Evolutionary conservation across 2,113 vertebrate species (phyloP).

Genomic region (Nettapus auritus): DNA sequence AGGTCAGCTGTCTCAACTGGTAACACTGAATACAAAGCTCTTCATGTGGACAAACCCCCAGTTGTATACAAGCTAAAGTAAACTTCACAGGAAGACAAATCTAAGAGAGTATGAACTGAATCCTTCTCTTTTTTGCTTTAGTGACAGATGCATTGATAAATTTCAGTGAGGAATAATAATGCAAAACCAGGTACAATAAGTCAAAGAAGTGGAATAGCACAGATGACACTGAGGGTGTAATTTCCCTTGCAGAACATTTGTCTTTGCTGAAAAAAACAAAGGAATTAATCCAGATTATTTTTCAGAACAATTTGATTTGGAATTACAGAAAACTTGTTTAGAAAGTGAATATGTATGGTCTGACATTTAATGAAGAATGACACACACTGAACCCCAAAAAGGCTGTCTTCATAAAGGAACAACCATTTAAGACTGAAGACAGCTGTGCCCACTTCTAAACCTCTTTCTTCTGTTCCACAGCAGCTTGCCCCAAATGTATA

Average conservation of each 20-base stretch:
- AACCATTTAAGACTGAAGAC: not conserved
- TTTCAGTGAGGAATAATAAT: not conserved
- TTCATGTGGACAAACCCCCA: not conserved
- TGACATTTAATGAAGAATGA: not conserved
- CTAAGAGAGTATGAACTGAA: not conserved
- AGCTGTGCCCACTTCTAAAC: constrained; percentile 48
- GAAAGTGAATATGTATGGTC: not conserved
- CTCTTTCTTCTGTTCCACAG: constrained; percentile 80
- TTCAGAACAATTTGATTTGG: not conserved
- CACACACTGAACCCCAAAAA: not conserved
- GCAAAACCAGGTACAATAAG: not conserved
- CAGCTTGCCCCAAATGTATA: constrained; percentile 82
- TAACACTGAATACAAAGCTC: not conserved
- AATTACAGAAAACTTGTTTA: not conserved
- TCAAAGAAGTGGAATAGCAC: constrained; percentile 11
- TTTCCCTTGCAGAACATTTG: not conserved
- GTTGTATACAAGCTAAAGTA: not conserved
- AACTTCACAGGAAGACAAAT: not conserved
- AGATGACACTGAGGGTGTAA: not conserved
- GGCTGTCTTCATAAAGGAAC: not conserved
- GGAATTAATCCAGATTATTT: constrained; percentile 4
- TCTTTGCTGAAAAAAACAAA: not conserved
- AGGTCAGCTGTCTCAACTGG: not conserved
- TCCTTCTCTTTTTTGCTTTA: not conserved
- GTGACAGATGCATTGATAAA: not conserved